These are phyloP conservation scores for Balaeniceps rex DNA, from an alignment of 2,113 vertebrate genomes.

Conservation along the genomic window DNA sequence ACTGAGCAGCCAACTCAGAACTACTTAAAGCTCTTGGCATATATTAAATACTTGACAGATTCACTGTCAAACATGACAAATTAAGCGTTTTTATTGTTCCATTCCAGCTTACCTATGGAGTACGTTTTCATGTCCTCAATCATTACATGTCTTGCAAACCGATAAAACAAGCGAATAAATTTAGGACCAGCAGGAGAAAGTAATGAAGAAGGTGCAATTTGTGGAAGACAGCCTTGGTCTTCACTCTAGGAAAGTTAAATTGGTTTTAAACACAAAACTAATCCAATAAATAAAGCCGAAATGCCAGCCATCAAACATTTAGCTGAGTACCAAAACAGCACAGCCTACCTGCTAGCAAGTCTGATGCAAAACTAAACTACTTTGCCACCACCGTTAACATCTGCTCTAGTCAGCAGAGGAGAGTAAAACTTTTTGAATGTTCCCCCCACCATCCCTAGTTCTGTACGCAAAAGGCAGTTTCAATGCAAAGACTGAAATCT, in stretches of 20 bases:
- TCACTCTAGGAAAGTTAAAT: slow-evolving; percentile 65
- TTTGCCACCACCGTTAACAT: not conserved
- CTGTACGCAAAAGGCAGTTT: not conserved
- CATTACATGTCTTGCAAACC: slow-evolving; percentile 76
- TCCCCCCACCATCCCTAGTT: not conserved
- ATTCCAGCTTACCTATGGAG: slow-evolving; percentile 71
- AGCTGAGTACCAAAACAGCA: not conserved
- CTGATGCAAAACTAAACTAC: not conserved
- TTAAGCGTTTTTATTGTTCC: not conserved
- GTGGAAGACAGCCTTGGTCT: slow-evolving; percentile 56
- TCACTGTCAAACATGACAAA: not conserved
- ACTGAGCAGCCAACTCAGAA: not conserved
- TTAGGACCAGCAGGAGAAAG: slow-evolving; percentile 77
- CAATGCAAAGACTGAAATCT: not conserved
- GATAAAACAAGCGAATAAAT: slow-evolving; percentile 74
- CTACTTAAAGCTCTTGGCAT: not conserved
- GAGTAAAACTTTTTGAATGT: not conserved
- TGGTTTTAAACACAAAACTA: not conserved
- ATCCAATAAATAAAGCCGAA: not conserved
- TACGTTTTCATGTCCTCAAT: slow-evolving; percentile 73
- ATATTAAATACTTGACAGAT: not conserved
- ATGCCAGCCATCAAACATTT: not conserved
- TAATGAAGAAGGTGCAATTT: slow-evolving; percentile 77
- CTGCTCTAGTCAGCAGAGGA: not conserved
- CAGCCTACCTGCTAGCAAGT: not conserved